Evolutionary conservation across 2,113 vertebrate species (phyloP).

Genomic region (Myanophis thanlyinensis): DNA sequence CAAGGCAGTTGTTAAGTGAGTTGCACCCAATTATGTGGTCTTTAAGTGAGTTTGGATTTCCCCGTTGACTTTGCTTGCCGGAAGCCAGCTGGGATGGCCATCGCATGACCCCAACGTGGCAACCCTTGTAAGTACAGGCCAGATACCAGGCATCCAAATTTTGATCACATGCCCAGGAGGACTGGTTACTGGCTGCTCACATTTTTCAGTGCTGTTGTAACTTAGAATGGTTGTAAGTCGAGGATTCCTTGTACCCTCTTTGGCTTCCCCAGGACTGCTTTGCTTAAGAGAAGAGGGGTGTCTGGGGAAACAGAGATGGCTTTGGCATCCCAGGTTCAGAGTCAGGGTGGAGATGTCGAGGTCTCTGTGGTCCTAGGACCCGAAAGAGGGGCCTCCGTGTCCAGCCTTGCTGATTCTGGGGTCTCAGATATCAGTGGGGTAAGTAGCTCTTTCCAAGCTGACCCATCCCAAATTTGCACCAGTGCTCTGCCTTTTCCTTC

Average conservation of each 20-base stretch:
- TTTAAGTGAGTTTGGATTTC: not conserved
- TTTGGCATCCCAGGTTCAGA: not conserved
- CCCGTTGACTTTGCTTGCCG: not conserved
- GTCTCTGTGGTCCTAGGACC: not conserved
- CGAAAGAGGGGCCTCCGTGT: not conserved
- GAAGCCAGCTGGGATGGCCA: not conserved
- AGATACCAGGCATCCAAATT: not conserved
- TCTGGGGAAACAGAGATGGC: not conserved
- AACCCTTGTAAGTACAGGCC: not conserved
- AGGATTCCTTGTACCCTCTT: not conserved
- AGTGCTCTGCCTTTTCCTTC: no score
- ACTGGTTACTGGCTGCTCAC: not conserved
- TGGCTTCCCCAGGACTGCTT: not conserved
- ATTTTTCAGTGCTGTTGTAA: not conserved
- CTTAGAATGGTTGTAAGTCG: not conserved
- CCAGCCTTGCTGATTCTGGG: not conserved
- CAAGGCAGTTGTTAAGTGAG: not conserved
- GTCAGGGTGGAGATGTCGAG: not conserved
- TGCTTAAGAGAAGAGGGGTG: not conserved
- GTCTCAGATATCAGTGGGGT: no score
- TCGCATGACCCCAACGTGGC: accelerated
- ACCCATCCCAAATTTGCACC: not conserved
- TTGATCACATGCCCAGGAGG: not conserved
- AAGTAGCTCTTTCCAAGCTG: not conserved
- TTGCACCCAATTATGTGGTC: not conserved